phyloP scores from a whole-genome alignment of 2,797 vertebrate genomes.

The Cryptoprocta ferox region DNA sequence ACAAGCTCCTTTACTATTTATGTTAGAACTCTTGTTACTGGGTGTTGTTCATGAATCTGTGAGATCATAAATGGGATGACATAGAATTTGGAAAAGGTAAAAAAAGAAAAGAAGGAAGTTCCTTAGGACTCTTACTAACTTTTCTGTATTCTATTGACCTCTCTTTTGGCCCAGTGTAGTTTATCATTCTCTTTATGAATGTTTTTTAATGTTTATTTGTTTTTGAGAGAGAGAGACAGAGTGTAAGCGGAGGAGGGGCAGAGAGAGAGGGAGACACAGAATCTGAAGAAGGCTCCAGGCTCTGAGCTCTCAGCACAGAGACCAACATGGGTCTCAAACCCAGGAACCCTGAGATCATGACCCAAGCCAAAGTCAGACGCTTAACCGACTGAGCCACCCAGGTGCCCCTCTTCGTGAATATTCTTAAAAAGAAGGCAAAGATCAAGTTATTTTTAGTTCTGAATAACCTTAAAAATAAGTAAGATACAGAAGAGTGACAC shows the following conservation, averaged over 20 bases:
- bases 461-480: neutral
- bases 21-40: neutral
- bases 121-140: neutral
- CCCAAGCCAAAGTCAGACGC: too few species aligned
- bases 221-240: too few species aligned
- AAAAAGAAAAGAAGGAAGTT: neutral
- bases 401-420: neutral
- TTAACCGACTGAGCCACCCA: too few species aligned
- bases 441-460: conserved; percentile 37
- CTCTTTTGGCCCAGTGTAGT: neutral
- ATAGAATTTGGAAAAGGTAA: neutral
- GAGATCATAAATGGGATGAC: neutral
- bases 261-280: too few species aligned
- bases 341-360: too few species aligned
- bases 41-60: neutral
- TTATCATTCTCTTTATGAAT: neutral
- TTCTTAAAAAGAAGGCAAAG: neutral
- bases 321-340: too few species aligned
- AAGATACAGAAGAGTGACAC: neutral
- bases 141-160: neutral
- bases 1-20: neutral
- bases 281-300: too few species aligned
- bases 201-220: too few species aligned
- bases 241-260: too few species aligned
- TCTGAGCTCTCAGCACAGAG: too few species aligned